Evolutionary conservation across 1,140 invertebrate genomes (phyloP), one percentile per base, ranked within the genome.

Genomic region (Drosophila seguyi): DNA sequence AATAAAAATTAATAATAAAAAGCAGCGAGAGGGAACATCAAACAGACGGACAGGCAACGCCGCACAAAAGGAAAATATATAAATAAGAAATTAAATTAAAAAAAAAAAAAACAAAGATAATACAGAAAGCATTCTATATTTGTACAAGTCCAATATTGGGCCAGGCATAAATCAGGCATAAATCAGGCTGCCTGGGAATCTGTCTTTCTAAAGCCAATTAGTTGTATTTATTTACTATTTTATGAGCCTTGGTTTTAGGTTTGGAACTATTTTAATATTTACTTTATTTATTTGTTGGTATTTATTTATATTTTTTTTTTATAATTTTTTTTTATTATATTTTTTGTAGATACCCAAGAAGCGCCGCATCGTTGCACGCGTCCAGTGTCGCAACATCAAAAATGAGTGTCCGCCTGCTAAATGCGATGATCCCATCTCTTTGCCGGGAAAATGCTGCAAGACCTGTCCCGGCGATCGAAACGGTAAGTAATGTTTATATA

Each of bases 381-480:
- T 97, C 1, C 95, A 96, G 69, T 98, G 97, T 93, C 94, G 96
- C 62, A 98, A 97, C 90, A 97, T 98, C 75, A 98, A 98, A 93
- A 96, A 97, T 90, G 96, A 98, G 83, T 98, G 97, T 92, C 97
- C 97, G 0, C 96, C 97, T 87, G 95, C 96, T 1, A 96, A 94
- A 16, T 98, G 98, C 92, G 95, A 96, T 48, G 96, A 97, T 79
- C 97, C 97, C 4, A 95, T 97, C n/a, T 94, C 97, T 13, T 93
- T 96, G 38, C 96, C 97, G 7, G 97, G 96, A 47, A 94, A 96
- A 86, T 98, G 98, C 93, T 98, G 97, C 93, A 98, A 98, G 94
- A 95, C 95, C 0, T 98, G 97, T 93, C 96, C 96, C 14, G 96
- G 95, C 65, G 95, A 97, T 92, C 87, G 93, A 39, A 94, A 94